These are phyloP conservation scores for Acanthosepion pharaonis DNA, from an alignment of 2,888 invertebrate species.

Conservation along the genomic window DNA sequence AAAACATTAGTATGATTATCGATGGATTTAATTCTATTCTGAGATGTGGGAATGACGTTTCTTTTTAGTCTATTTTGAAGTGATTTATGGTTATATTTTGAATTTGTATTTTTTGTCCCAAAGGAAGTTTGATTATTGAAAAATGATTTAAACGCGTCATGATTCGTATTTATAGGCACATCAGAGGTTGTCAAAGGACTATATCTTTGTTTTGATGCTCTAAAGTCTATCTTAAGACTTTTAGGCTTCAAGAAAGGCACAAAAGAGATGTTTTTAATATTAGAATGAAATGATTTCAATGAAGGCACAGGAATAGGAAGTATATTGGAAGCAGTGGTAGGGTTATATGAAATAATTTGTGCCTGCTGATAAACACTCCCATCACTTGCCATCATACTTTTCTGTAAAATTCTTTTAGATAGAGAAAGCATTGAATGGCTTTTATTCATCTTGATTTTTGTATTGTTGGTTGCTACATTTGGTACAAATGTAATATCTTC, in stretches of 20 bases:
- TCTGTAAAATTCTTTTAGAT: neutral
- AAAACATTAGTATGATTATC: neutral
- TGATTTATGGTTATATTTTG: neutral
- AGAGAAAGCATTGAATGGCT: neutral
- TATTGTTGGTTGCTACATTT: neutral
- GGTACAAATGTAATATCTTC: neutral
- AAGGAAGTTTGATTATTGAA: neutral
- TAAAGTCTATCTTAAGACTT: neutral
- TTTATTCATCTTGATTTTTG: neutral
- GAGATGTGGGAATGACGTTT: neutral
- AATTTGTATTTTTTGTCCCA: neutral
- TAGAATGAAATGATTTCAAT: conserved; percentile 36
- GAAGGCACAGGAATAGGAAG: conserved; percentile 36
- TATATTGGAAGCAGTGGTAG: neutral
- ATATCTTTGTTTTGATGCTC: neutral
- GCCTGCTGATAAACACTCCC: neutral
- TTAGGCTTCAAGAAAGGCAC: conserved; percentile 33
- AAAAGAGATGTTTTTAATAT: neutral
- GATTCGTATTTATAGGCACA: conserved; percentile 11
- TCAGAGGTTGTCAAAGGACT: neutral
- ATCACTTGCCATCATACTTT: neutral
- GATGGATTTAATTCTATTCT: neutral
- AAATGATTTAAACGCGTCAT: conserved; percentile 33
- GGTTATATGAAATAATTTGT: neutral
- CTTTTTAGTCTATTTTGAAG: neutral